Base-by-base conservation (phyloP, 2,113 vertebrate genomes). In the Festucalex cinctus region DNA sequence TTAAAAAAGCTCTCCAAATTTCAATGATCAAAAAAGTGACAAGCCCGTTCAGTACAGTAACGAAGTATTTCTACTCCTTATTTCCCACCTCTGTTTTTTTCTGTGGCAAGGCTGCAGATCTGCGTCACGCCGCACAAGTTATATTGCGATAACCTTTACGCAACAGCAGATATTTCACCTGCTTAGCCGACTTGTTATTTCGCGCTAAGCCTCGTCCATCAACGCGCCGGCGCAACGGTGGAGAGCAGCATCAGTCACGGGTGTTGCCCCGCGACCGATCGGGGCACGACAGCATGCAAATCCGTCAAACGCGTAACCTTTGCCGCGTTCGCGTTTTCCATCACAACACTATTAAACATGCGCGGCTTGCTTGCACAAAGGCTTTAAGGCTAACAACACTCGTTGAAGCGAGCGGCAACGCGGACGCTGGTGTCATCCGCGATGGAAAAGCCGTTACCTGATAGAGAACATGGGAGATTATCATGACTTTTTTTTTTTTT, bases 61-160 rank as follows among this genome's bases (percentile, higher is more conserved):
- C 3, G 13, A 46, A 7, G 46, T 54, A 54, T 54, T 54, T 13
- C 51, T 22, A 51, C 48, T 51, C 6, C 20, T n/a, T 41, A 2
- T 3, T 54, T 24, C 24, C 13, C 51, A 16, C 51, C 51, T 26
- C 51, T 24, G 24, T 54, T 6, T 54, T 6, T 22, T 26, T 12
- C 51, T 53, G 71, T 13, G 51, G 58, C 58, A 57, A 63, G 56
- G 49, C 69, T 76, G 49, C 44, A 63, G 75, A 74, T 76, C 75
- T 68, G 20, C 58, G 71, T 64, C 36, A 28, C 83, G 80, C 73
- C 79, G 65, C 76, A 73, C 74, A 88, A 87, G 85, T 89, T 91
- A 87, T 91, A 90, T 89, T 88, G 85, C 78, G 79, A 83, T 91
- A 91, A 93, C 91, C 91, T 93, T 92, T 92, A 89, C 81, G 81